phyloP scores from a whole-genome alignment of 1,140 invertebrate species.

The Drosophila santomea region DNA sequence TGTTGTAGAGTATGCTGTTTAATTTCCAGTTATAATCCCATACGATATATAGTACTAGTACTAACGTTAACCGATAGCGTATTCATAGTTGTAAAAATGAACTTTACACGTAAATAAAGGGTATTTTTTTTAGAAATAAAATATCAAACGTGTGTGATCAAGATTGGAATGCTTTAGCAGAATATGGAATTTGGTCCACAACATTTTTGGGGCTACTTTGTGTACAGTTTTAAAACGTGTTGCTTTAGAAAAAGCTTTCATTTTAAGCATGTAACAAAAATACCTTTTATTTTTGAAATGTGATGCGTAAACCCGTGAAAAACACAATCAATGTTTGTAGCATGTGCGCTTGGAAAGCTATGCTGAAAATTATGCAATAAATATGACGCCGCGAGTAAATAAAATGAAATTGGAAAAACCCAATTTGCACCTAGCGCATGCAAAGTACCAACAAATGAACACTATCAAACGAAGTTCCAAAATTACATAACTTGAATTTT shows the following conservation, averaged over 20 bases:
- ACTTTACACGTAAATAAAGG: not conserved
- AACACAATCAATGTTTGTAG: constrained; percentile 22
- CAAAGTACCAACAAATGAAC: constrained; percentile 49
- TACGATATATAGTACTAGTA: not conserved
- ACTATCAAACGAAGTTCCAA: constrained; percentile 51
- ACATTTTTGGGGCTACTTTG: no score
- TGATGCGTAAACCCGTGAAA: not conserved
- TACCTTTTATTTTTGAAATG: not conserved
- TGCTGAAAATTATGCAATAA: constrained; percentile 65
- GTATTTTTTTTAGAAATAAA: not conserved
- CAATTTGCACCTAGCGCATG: constrained; percentile 45
- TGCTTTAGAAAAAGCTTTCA: no score
- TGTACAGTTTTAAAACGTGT: no score
- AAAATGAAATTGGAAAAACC: constrained; percentile 38
- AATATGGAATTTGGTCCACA: no score
- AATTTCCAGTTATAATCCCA: constrained; percentile 4
- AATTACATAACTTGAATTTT: constrained; percentile 52
- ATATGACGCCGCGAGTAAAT: constrained; percentile 52
- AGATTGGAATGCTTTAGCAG: no score
- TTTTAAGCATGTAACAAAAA: no score
- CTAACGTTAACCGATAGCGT: constrained; percentile 1
- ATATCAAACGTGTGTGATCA: not conserved
- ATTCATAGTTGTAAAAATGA: not conserved
- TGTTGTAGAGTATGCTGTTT: constrained; percentile 2
- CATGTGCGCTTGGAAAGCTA: constrained; percentile 6